phyloP scores from a whole-genome alignment of 2,113 vertebrate genomes.

The Pygoscelis adeliae region DNA sequence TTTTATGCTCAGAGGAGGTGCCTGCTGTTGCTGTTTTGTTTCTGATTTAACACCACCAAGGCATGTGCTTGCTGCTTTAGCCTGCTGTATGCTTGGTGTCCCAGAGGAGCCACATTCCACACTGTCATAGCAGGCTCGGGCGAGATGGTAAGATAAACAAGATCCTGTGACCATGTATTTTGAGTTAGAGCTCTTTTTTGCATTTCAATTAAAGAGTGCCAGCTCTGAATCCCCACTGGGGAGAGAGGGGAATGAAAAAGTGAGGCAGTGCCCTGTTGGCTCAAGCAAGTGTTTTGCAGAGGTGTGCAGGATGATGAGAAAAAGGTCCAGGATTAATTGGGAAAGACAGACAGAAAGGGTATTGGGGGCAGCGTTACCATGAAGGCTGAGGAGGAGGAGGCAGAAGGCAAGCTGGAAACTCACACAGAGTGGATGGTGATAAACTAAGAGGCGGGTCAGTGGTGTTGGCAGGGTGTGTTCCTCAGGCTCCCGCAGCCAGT shows the following conservation, averaged over 20 bases:
- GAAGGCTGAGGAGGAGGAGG: neutral
- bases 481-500: neutral
- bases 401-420: neutral
- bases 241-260: neutral
- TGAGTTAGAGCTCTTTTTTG: neutral
- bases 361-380: neutral
- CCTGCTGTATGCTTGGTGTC: neutral
- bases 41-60: neutral
- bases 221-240: neutral
- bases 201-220: neutral
- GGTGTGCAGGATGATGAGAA: neutral
- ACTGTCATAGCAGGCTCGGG: neutral
- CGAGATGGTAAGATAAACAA: neutral
- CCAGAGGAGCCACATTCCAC: neutral
- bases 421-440: neutral
- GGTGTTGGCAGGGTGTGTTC: neutral
- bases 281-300: neutral
- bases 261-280: neutral
- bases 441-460: neutral
- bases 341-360: neutral
- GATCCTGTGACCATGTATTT: neutral
- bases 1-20: neutral
- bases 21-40: neutral
- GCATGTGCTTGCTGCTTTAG: neutral
- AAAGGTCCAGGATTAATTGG: neutral